Base-by-base conservation (phyloP, 2,113 vertebrate genomes). In the Oreochromis aureus region DNA sequence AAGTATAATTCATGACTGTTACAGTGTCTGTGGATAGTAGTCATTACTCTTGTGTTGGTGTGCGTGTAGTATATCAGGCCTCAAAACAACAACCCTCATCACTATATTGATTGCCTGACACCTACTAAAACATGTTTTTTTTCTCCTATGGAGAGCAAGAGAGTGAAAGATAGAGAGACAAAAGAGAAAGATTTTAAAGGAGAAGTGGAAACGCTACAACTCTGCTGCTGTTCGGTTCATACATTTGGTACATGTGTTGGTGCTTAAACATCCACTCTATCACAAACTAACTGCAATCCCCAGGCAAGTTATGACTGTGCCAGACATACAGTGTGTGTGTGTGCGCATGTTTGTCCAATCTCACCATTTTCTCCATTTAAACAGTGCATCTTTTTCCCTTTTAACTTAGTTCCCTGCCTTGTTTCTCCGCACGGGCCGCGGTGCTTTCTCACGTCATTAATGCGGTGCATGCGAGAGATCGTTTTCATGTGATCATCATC, bases 1-100 rank as follows among this genome's bases (percentile, higher is more conserved):
- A 95, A 94, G 93, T 92, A 91, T 93, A 94, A 96, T 95, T 95
- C 93, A 96, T 94, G 94, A 90, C 84, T 89, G 91, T 94, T 94
- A 94, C 94, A 86, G 92, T 92, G 93, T 69, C 93, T 24, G 69
- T 92, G 91, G 94, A 95, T 94, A 84, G 93, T 84, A 93, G 93
- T 93, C 94, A 95, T 96, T 94, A 95, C 93, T 96, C 94, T 94
- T 93, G 89, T 91, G 95, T 90, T 93, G 91, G 78, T 86, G 93
- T 89, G 87, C 71, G 5, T 73, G 89, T 84, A 63, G 87, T 93
- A 91, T 92, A 94, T 94, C 92, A 91, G 93, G 80, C 90, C 89
- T 91, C 94, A 86, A 87, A 95, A 94, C 92, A 96, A 95, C 95
- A 95, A 90, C 93, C 87, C 93, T 96, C 94, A 94, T 95, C 93